Evolutionary conservation across 2,888 invertebrate genomes (phyloP), one percentile per base, ranked within the genome.

Genomic region (Diabrotica balteata): DNA sequence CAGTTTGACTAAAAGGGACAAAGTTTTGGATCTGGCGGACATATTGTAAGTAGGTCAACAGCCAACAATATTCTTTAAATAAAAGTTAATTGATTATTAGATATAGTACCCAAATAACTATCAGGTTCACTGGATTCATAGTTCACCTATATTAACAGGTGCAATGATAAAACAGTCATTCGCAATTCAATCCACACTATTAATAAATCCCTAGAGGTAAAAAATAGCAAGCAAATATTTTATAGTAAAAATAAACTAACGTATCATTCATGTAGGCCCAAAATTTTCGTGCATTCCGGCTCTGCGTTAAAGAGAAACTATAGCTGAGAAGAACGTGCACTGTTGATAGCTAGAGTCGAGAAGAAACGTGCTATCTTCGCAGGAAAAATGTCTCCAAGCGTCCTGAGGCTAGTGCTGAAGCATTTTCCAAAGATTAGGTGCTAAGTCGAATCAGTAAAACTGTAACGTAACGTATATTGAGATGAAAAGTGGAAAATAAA

Each of bases 221-320:
- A 32, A 32, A 4, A 32, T 32, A 32, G 32, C 47, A 47, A 44
- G n/a, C 7, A 55, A 10, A 45, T 8, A 57, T 11, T 45, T 9
- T 8, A 10, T n/a, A 51, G 8, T n/a, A 59, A 62, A 55, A 55
- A 47, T 32, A 32, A 7, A 65, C 65, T 65, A 65, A 65, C 65
- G 59, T 65, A 59, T 54, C 53, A 55, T 60, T 60, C 55, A 55
- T 66, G 22, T 66, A 32, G 58, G n/a, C 45, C 66, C 60, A 60
- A 44, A 60, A 49, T 59, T 45, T 32, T 59, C 52, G 44, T 65
- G 53, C 65, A 65, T 65, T 62, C 62, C 62, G 11, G 46, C 45
- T 9, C 62, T 17, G 54, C 42, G n/a, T 62, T 52, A 60, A 62
- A 54, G 62, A 32, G 44, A 55, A 49, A 54, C 43, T 54, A 60